These are phyloP conservation scores for Hoplias malabaricus DNA, from an alignment of 2,113 vertebrate species.

Conservation along the genomic window DNA sequence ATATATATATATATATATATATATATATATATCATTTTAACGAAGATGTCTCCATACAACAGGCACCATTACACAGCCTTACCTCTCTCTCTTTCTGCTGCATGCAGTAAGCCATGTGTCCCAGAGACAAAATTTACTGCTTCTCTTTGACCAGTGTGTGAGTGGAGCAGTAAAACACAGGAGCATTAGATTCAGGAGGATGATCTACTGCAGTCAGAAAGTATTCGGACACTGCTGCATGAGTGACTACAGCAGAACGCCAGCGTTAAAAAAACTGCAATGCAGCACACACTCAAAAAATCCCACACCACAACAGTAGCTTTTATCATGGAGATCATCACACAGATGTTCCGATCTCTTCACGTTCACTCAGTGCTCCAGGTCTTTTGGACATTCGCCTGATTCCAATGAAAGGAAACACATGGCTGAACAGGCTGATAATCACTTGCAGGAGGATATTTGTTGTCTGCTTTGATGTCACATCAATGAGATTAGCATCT, in stretches of 20 bases:
- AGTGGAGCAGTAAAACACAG: not conserved
- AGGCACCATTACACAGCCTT: no score
- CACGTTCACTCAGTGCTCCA: not conserved
- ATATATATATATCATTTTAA: no score
- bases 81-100: not conserved
- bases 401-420: not conserved
- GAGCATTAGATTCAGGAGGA: not conserved
- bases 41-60: no score
- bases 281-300: conserved; percentile 9
- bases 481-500: not conserved
- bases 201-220: not conserved
- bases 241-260: not conserved
- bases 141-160: not conserved
- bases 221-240: not conserved
- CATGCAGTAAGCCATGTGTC: no score
- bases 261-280: conserved; percentile 15
- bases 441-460: not conserved
- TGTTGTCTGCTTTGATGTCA: not conserved
- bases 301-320: no score
- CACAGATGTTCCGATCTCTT: not conserved
- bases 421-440: not conserved
- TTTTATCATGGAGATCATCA: conserved; percentile 37
- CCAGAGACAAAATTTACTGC: not conserved
- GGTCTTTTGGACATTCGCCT: not conserved
- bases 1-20: no score